Conservation (phyloP, 2,797 vertebrate species). For the Propithecus perrieri region DNA sequence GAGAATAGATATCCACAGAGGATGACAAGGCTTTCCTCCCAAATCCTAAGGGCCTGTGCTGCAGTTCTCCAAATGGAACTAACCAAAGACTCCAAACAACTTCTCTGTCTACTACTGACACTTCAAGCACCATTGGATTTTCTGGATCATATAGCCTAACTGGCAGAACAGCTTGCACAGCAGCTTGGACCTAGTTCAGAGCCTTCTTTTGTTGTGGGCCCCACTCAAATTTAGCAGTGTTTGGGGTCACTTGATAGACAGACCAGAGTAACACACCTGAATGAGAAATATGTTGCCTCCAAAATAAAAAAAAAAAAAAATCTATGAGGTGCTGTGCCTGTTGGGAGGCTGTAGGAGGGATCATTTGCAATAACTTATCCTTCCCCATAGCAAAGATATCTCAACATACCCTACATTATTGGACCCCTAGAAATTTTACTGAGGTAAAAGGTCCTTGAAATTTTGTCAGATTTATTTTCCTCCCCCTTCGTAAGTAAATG, state of each 20-base stretch:
- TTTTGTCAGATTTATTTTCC: not conserved
- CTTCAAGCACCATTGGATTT: not conserved
- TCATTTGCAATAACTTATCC: not conserved
- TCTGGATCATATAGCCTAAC: not conserved
- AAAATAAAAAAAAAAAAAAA: not conserved
- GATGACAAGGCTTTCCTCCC: rapidly evolving
- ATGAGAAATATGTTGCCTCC: not conserved
- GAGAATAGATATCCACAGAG: not conserved
- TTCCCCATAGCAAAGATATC: not conserved
- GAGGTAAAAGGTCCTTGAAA: rapidly evolving
- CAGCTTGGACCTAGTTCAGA: not conserved
- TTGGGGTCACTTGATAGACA: rapidly evolving
- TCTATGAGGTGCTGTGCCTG: not conserved
- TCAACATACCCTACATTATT: not conserved
- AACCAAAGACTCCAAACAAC: not conserved
- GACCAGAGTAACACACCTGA: not conserved
- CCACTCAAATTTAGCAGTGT: not conserved
- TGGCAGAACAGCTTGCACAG: not conserved
- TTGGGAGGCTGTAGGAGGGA: not conserved
- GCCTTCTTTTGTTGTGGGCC: not conserved
- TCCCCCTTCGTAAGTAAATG: not conserved
- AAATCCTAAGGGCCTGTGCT: not conserved
- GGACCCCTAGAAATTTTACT: not conserved
- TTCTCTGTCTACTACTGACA: not conserved
- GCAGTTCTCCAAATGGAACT: not conserved